Conservation (phyloP, 2,797 vertebrate species). For the Lycodopsis pacificus region DNA sequence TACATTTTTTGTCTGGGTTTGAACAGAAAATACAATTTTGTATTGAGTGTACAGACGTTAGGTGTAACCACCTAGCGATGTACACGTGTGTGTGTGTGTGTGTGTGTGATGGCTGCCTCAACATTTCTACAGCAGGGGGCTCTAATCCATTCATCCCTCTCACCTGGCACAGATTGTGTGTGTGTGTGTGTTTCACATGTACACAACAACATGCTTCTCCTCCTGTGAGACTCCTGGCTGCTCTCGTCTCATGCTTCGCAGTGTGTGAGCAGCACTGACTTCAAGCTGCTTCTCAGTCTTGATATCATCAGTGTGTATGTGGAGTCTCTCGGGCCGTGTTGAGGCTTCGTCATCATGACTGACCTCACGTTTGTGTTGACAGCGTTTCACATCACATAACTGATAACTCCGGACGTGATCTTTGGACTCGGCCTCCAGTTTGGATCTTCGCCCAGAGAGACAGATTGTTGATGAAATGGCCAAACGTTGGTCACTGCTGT, state of each 20-base stretch:
- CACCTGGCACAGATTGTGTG: slow-evolving; percentile 37
- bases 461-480: slow-evolving; percentile 39
- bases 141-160: slow-evolving; percentile 62
- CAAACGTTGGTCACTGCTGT: slow-evolving; percentile 1
- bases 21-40: too few species aligned
- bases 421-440: neutral
- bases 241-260: neutral
- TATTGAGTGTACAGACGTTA: too few species aligned
- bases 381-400: slow-evolving; percentile 14
- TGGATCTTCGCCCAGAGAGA: slow-evolving; percentile 33
- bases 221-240: slow-evolving; percentile 15
- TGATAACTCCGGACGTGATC: slow-evolving; percentile 8
- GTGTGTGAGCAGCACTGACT: neutral
- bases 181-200: slow-evolving; percentile 1
- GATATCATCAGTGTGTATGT: neutral
- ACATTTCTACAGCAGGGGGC: slow-evolving; percentile 8
- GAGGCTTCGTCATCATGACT: neutral
- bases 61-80: too few species aligned
- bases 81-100: too few species aligned
- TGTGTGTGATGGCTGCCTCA: neutral
- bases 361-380: slow-evolving; percentile 3
- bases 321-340: neutral
- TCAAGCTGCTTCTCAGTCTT: too few species aligned
- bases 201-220: neutral
- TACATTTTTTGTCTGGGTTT: too few species aligned